phyloP scores from a whole-genome alignment of 1,140 invertebrate genomes.

The Drosophila suzukii region DNA sequence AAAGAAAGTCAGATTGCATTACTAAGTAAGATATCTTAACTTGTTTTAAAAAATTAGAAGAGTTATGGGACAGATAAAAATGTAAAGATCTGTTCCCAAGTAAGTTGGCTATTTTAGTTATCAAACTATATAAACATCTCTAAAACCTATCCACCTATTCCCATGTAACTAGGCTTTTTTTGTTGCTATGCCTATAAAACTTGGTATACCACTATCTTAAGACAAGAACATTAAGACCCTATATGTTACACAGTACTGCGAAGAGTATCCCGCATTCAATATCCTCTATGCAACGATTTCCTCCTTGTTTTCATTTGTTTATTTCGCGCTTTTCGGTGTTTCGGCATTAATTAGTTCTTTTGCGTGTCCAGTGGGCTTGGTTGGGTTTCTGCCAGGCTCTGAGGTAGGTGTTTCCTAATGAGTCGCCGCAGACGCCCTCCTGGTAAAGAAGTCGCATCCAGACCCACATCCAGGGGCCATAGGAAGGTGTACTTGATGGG shows the following conservation, averaged over 20 bases:
- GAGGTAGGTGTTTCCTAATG: slow-evolving; percentile 77
- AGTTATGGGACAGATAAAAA: too few relatives aligned
- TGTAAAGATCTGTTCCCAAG: too few relatives aligned
- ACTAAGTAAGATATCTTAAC: too few relatives aligned
- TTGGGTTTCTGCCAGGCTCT: not conserved
- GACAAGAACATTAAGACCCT: too few relatives aligned
- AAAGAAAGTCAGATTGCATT: too few relatives aligned
- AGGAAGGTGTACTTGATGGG: slow-evolving; percentile 72
- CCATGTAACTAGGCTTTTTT: too few relatives aligned
- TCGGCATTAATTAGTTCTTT: slow-evolving; percentile 78
- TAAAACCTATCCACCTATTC: too few relatives aligned
- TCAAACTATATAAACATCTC: too few relatives aligned
- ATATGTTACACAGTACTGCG: not conserved
- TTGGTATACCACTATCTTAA: too few relatives aligned
- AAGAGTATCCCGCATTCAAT: slow-evolving; percentile 41
- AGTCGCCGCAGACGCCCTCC: slow-evolving; percentile 70
- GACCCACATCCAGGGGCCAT: not conserved
- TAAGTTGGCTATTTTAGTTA: too few relatives aligned
- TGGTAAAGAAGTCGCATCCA: slow-evolving; percentile 3
- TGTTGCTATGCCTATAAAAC: too few relatives aligned
- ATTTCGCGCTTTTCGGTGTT: slow-evolving; percentile 56
- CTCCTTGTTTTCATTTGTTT: slow-evolving; percentile 69
- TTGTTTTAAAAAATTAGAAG: too few relatives aligned
- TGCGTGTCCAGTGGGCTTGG: slow-evolving; percentile 53
- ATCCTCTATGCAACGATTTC: not conserved